These are phyloP conservation scores for Phortica okadai DNA, from an alignment of 2,888 invertebrate species.

Conservation along the genomic window DNA sequence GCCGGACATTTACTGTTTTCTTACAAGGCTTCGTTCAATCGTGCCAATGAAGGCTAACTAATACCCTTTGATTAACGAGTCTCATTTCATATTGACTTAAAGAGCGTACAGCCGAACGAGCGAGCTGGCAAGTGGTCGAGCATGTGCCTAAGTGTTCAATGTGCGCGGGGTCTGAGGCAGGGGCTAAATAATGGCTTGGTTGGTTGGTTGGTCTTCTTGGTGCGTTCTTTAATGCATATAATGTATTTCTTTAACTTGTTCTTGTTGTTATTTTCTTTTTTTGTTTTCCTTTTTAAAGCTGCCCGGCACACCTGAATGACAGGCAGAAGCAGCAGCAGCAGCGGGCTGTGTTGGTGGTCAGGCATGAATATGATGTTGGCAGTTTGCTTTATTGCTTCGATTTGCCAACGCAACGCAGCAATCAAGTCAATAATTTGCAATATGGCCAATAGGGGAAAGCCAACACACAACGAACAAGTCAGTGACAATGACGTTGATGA, in stretches of 20 bases:
- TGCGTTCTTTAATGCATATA: constrained; percentile 57
- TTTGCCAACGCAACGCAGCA: background rate
- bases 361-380: background rate
- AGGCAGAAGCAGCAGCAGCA: background rate
- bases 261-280: background rate
- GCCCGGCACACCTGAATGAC: background rate
- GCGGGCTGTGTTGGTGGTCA: background rate
- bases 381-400: background rate
- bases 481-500: background rate
- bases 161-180: background rate
- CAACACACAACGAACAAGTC: background rate
- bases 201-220: background rate
- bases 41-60: constrained; percentile 65
- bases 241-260: constrained; percentile 37
- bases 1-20: background rate
- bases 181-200: constrained; percentile 52
- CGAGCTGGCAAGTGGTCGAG: constrained; percentile 21
- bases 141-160: background rate
- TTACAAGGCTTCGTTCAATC: constrained; percentile 31
- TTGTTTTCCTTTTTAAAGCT: constrained; percentile 1
- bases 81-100: constrained; percentile 69
- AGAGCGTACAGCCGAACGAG: constrained; percentile 25
- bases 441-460: background rate
- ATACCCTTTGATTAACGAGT: constrained; percentile 72
- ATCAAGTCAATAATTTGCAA: constrained; percentile 25